These are phyloP conservation scores for Myrmecophaga tridactyla DNA, from an alignment of 2,113 vertebrate genomes.

Conservation along the genomic window DNA sequence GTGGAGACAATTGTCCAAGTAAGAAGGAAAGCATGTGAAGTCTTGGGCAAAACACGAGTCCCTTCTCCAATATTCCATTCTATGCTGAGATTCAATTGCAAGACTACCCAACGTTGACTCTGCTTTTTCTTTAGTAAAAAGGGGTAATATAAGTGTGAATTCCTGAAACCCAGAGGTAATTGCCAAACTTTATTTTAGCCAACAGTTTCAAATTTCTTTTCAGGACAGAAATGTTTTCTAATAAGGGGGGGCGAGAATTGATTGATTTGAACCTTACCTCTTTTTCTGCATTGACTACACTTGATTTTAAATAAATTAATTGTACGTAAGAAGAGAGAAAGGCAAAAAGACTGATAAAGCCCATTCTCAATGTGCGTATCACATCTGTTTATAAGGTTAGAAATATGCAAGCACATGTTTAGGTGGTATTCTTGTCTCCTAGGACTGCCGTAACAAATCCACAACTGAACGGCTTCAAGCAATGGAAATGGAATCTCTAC, in stretches of 20 bases:
- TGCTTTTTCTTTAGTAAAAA: neutral
- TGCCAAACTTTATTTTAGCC: neutral
- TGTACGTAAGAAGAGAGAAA: neutral
- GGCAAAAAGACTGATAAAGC: neutral
- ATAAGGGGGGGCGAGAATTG: neutral
- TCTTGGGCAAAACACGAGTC: neutral
- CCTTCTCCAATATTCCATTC: neutral
- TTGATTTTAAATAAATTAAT: neutral
- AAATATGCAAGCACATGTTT: neutral
- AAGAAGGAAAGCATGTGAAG: conserved; percentile 17
- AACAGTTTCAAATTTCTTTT: conserved; percentile 15
- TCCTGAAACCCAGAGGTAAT: neutral
- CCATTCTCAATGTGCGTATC: neutral
- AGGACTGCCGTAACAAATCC: too few species aligned
- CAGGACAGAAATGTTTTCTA: neutral
- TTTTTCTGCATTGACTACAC: neutral
- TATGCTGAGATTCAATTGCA: neutral
- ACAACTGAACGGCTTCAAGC: too few species aligned
- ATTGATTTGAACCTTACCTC: neutral
- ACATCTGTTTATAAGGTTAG: neutral
- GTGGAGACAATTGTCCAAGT: neutral
- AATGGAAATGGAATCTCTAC: too few species aligned
- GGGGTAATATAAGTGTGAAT: neutral
- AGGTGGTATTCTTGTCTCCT: too few species aligned
- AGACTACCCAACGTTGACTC: neutral